These are phyloP conservation scores for Anguilla megastoma DNA, from an alignment of 2,797 vertebrate species.

Conservation along the genomic window DNA sequence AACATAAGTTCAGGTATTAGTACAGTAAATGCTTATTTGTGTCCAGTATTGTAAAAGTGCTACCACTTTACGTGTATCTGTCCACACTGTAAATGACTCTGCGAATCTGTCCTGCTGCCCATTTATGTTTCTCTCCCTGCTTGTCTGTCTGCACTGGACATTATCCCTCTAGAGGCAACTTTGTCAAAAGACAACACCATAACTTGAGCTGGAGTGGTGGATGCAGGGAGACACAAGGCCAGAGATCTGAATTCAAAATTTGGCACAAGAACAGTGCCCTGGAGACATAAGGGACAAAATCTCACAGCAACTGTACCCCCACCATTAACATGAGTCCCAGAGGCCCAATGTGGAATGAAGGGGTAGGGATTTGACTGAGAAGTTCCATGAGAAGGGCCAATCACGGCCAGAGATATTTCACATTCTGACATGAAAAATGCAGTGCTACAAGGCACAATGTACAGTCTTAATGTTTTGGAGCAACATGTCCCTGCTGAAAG, in stretches of 20 bases:
- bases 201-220: neutral
- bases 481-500: neutral
- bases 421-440: constrained; percentile 15
- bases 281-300: neutral
- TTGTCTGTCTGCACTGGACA: neutral
- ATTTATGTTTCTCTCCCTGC: neutral
- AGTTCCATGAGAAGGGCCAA: neutral
- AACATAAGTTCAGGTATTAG: too few relatives aligned
- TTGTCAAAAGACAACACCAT: neutral
- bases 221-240: neutral
- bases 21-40: too few relatives aligned
- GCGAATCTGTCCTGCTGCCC: neutral
- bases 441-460: neutral
- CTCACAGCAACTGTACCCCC: neutral
- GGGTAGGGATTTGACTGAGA: neutral
- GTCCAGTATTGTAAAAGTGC: neutral
- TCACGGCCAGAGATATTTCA: constrained; percentile 18
- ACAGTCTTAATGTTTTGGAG: constrained; percentile 14
- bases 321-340: neutral
- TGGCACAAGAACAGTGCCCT: neutral
- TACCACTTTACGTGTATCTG: neutral
- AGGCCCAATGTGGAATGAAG: neutral
- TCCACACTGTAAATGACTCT: neutral
- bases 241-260: constrained; percentile 7
- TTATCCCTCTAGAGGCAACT: neutral